Percentiles rank a stretch among this genome's conserved stretches.
These are phyloP conservation scores for Cyclophora albipunctata DNA, from an alignment of 2,888 invertebrate species.

Conservation along the genomic window DNA sequence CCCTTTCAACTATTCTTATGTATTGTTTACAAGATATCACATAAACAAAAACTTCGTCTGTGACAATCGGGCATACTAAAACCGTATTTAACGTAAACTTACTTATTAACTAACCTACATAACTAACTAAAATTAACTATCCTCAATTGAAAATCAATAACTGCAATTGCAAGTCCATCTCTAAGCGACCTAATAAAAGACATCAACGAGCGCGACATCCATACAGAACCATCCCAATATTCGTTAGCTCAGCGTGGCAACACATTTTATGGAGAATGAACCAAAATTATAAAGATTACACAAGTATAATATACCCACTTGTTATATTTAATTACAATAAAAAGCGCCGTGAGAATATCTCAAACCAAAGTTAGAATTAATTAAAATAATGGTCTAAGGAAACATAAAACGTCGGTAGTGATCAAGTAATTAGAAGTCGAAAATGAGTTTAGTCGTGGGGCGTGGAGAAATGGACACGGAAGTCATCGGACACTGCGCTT, in stretches of 20 bases:
- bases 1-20: conserved; percentile 24
- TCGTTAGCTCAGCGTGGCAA: background rate
- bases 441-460: conserved; percentile 45
- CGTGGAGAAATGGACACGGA: conserved; percentile 39
- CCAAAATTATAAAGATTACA: conserved; percentile 12
- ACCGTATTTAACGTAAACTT: too few relatives aligned
- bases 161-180: too few relatives aligned
- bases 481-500: conserved; percentile 28
- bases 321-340: conserved; percentile 42
- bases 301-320: conserved; percentile 4
- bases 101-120: too few relatives aligned
- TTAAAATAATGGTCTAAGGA: conserved; percentile 66
- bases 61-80: background rate
- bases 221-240: too few relatives aligned
- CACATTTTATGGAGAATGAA: background rate
- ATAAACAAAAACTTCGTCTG: conserved; percentile 13
- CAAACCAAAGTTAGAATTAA: conserved; percentile 55
- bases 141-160: too few relatives aligned
- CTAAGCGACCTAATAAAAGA: conserved; percentile 5
- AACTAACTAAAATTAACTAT: too few relatives aligned
- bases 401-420: conserved; percentile 61
- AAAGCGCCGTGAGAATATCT: conserved; percentile 60
- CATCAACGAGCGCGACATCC: conserved; percentile 6
- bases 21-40: conserved; percentile 26
- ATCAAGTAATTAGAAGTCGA: conserved; percentile 63